Evolutionary conservation across 2,113 vertebrate genomes (phyloP), one percentile per base, ranked within the genome.

Genomic region (Eptesicus fuscus): DNA sequence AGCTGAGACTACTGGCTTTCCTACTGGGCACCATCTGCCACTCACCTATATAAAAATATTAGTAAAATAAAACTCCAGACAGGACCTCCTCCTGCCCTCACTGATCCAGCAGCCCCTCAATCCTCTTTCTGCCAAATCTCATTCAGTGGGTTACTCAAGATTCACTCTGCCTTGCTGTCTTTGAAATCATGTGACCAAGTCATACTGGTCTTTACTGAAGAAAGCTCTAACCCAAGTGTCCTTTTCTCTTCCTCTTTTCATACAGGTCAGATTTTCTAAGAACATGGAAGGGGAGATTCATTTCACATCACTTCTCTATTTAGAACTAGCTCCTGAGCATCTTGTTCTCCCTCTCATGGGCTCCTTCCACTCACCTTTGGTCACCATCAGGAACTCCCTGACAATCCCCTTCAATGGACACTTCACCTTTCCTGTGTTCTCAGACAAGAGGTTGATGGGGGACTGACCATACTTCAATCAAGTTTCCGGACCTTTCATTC

Each of bases 301-400:
- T 25, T 70, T 93, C 35, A 44, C 5, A 42, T 76, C 11, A 71
- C 56, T 74, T 89, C 70, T 83, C 14, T 74, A 44, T 47, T 12
- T 63, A 22, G 28, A 79, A 37, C 20, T 59, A 69, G 51, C 30
- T 47, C 91, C 71, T 23, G 22, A 59, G 25, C 8, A n/a, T 17
- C 35, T 8, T 22, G 7, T 32, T 91, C 32, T 83, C n/a, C 30
- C 63, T 79, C 7, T 30, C 28, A 9, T 28, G 7, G 49, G 59
- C 9, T 51, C 37, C 13, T 35, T 1, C 5, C 23, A 1, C 32
- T 82, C 25, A 12, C 63, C 47, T 4, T 0, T 18, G 11, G 9
- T 32, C 32, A n/a, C 20, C 23, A 44, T 16, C 9, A 4, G 44
- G 35, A 91, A 40, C 42, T 80, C 14, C 73, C 18, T 83, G 56